Base-by-base conservation (phyloP, 2,888 invertebrate genomes). In the Napeogenes inachia region DNA sequence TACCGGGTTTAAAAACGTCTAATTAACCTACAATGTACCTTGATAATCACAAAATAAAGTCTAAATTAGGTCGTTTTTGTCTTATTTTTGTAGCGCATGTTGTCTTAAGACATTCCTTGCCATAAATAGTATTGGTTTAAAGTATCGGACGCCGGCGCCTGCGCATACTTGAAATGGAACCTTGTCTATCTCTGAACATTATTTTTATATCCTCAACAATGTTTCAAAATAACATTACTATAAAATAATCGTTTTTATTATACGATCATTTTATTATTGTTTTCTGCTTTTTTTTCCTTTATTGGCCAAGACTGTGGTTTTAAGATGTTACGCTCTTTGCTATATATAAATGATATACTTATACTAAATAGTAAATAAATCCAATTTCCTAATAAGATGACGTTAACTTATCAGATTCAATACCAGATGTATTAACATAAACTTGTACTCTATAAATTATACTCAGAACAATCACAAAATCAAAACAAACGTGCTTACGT, bases 31-130 rank as follows among this genome's bases (percentile, higher is more conserved):
- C 47, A 61, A 38, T 69, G 57, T 57, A 58, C 57, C 56, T 57
- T 70, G 66, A 54, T n/a, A 0, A 10, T 3, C 42, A n/a, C 32
- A 60, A 2, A 45, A 63, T 72, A 77, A 72, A 69, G 76, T 73
- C 67, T 59, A 69, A 65, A 73, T 65, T 76, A 58, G 65, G 64
- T 66, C 68, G 66, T 68, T 69, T 63, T 68, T n/a, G 57, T 56
- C 66, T 68, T 68, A 74, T 73, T 76, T 77, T 75, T 71, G 75
- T 78, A 75, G 10, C 42, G 42, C 65, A 72, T 86, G 82, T 88
- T 85, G 82, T 84, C 82, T 80, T 86, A 82, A 82, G 80, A 80
- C 84, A 89, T 89, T 87, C 87, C 79, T 80, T 76, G 75, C 87
- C 85, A 81, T 87, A 86, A 84, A 87, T 88, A 87, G 87, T 75